phyloP scores from a whole-genome alignment of 1,140 invertebrate species.

The Bactericera cockerelli region DNA sequence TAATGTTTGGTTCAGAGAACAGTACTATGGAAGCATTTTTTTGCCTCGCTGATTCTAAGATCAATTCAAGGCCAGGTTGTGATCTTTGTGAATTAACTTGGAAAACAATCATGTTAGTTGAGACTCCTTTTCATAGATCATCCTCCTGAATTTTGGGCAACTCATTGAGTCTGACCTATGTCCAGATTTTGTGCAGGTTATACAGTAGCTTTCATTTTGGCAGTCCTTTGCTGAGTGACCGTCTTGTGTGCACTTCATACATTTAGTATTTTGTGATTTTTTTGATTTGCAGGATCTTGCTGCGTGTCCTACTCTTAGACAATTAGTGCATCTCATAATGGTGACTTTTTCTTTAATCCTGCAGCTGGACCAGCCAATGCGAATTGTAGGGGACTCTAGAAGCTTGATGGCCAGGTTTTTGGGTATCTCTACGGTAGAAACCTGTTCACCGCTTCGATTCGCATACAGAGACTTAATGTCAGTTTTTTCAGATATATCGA shows the following conservation, averaged over 20 bases:
- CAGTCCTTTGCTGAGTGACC: neutral
- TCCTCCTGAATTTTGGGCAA: neutral
- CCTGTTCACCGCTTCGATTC: neutral
- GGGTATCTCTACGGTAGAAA: neutral
- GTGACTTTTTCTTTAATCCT: neutral
- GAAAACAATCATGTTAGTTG: neutral
- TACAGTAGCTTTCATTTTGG: constrained; percentile 2
- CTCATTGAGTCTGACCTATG: constrained; percentile 3
- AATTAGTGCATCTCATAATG: neutral
- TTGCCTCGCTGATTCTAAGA: neutral
- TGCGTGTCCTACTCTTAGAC: neutral
- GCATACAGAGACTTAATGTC: neutral
- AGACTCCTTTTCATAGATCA: neutral
- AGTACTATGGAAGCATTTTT: neutral
- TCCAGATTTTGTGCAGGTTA: neutral
- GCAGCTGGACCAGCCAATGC: neutral
- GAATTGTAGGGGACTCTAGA: neutral
- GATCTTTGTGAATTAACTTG: constrained; percentile 3
- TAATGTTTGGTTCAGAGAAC: neutral
- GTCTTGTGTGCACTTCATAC: neutral
- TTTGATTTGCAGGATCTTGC: neutral
- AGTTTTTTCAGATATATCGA: neutral
- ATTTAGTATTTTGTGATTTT: neutral
- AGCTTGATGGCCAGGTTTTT: neutral
- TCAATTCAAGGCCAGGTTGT: neutral